Evolutionary conservation across 2,797 vertebrate genomes (phyloP).

Genomic region (Gallinago nigripennis): DNA sequence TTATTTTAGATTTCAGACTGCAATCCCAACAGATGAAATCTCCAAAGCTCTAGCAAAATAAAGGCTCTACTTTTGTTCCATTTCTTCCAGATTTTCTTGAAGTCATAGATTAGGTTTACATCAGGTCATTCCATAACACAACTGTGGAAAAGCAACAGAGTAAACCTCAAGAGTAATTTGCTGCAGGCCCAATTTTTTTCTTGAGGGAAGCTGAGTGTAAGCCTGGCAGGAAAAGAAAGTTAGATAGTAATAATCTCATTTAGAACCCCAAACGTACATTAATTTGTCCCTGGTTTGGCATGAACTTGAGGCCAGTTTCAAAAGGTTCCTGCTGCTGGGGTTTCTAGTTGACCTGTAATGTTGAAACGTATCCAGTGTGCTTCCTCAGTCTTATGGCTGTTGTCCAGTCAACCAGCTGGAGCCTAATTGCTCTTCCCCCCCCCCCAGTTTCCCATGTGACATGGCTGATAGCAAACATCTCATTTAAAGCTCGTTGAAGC

Average conservation of each 20-base stretch:
- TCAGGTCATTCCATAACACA: not conserved
- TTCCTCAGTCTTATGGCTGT: not conserved
- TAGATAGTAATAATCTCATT: not conserved
- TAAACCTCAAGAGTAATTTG: not conserved
- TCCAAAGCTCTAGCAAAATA: not conserved
- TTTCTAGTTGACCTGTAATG: not conserved
- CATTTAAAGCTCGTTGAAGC: not conserved
- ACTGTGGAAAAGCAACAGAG: not conserved
- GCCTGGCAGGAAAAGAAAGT: not conserved
- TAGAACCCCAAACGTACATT: not conserved
- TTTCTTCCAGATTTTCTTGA: not conserved
- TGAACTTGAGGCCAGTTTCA: not conserved
- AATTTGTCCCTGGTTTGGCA: not conserved
- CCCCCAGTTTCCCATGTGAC: not conserved
- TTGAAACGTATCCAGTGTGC: not conserved
- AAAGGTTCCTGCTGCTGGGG: not conserved
- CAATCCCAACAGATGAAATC: not conserved
- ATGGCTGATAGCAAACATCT: not conserved
- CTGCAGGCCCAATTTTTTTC: not conserved
- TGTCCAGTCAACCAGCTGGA: conserved; percentile 1
- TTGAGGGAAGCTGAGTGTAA: not conserved
- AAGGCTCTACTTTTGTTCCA: not conserved
- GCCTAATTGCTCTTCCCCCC: not conserved
- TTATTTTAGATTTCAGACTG: not conserved
- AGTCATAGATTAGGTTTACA: not conserved